Evolutionary conservation across 1,140 invertebrate species (phyloP), one percentile per base, ranked within the genome.

Genomic region (Tetramorium alpestre): DNA sequence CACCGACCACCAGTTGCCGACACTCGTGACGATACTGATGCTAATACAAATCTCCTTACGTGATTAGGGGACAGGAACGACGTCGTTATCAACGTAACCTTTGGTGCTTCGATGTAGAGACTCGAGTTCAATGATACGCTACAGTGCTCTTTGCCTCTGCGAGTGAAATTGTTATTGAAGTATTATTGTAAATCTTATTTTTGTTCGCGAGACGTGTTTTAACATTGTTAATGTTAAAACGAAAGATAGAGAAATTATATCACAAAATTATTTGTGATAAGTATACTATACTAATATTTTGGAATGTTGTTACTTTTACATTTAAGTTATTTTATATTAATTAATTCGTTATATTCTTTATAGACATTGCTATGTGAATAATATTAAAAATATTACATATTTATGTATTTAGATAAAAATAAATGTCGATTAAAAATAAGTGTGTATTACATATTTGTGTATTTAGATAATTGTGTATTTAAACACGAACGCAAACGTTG

Each of bases 11-110:
- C 33, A 33, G 33, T 3, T 4, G 33, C 33, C 11, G 13, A 65
- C 73, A 16, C 47, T 25, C 49, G 6, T 18, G 41, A 65, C 28
- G 58, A 78, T 65, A 85, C 60, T 85, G 38, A 78, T 64, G 67
- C 38, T 41, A 51, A 78, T 75, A 22, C 22, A 73, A 73, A 75
- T 38, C 8, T 33, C 1, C 51, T 73, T 75, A 62, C 51, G 18
- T 22, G 25, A 73, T 82, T 82, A 47, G n/a, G 10, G 16, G 2
- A n/a, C 44, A 33, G 25, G 3, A 73, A 60, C 58, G 22, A 33
- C n/a, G 51, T 49, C 13, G 47, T 64, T 64, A 77, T 85, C 81
- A 62, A 25, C 41, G 47, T 13, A 47, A 76, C 16, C 33, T 38
- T 72, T 44, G 22, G 10, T 28, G 38, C 11, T 7, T 47, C 60